phyloP scores from a whole-genome alignment of 2,888 invertebrate species.

The Acronicta alni region DNA sequence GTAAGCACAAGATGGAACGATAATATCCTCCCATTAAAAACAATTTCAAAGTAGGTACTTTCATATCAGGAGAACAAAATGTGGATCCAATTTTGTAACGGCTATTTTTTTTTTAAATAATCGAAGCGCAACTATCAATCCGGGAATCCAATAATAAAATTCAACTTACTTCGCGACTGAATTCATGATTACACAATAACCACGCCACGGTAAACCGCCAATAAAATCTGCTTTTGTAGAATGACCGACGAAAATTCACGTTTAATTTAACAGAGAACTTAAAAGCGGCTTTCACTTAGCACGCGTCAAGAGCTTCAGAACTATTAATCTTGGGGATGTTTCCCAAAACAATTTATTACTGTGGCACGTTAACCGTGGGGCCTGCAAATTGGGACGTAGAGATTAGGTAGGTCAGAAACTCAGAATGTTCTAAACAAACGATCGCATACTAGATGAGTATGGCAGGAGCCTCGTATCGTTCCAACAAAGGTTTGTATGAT shows the following conservation, averaged over 20 bases:
- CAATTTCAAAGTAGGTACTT: slow-evolving; percentile 28
- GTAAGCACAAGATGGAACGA: slow-evolving; percentile 47
- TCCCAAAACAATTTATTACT: slow-evolving; percentile 85
- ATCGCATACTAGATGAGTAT: slow-evolving; percentile 61
- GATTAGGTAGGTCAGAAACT: slow-evolving; percentile 75
- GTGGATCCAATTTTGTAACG: neutral
- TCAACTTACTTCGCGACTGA: slow-evolving; percentile 10
- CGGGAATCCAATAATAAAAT: too few species aligned
- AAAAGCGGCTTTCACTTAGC: slow-evolving; percentile 77
- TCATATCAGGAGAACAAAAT: neutral
- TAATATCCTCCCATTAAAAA: slow-evolving; percentile 44
- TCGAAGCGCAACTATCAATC: too few species aligned
- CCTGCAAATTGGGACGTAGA: slow-evolving; percentile 75
- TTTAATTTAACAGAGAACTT: slow-evolving; percentile 71
- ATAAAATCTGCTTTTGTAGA: slow-evolving; percentile 50
- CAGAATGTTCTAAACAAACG: slow-evolving; percentile 72
- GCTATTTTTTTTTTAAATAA: too few species aligned
- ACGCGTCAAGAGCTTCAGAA: slow-evolving; percentile 74
- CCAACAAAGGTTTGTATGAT: slow-evolving; percentile 57
- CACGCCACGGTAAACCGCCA: slow-evolving; percentile 43
- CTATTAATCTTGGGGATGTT: slow-evolving; percentile 85
- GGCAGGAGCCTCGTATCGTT: slow-evolving; percentile 55
- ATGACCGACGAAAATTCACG: slow-evolving; percentile 59
- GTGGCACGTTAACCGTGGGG: slow-evolving; percentile 70
- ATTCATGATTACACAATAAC: slow-evolving; percentile 23